Percentiles rank a stretch among this genome's conserved stretches.
Conservation (phyloP, 2,888 invertebrate genomes). For the Phaedon cochleariae region DNA sequence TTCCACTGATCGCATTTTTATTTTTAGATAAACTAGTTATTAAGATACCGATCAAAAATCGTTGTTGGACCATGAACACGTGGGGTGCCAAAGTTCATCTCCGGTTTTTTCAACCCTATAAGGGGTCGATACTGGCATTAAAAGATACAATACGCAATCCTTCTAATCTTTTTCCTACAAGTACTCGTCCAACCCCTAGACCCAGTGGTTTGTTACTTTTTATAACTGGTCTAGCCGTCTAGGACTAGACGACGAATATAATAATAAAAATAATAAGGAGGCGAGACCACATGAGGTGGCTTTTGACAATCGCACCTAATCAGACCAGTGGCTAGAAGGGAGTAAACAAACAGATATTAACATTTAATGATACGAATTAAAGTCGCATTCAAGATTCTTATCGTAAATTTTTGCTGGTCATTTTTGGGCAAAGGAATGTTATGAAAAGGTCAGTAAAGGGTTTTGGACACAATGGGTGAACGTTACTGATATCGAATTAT, state of each 20-base stretch:
- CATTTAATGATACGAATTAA: slow-evolving; percentile 33
- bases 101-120: slow-evolving; percentile 23
- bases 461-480: too few relatives aligned
- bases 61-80: too few relatives aligned
- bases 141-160: slow-evolving; percentile 30
- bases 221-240: slow-evolving; percentile 24
- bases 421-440: background rate
- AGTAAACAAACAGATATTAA: slow-evolving; percentile 33
- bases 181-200: slow-evolving; percentile 42
- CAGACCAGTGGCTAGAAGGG: slow-evolving; percentile 47
- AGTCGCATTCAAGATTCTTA: slow-evolving; percentile 18
- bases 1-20: too few relatives aligned
- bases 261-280: slow-evolving; percentile 20
- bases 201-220: slow-evolving; percentile 41
- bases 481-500: too few relatives aligned
- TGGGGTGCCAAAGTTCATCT: too few relatives aligned
- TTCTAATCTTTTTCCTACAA: slow-evolving; percentile 31
- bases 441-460: background rate
- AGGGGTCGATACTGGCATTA: slow-evolving; percentile 25
- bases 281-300: slow-evolving; percentile 40
- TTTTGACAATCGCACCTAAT: slow-evolving; percentile 48
- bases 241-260: slow-evolving; percentile 9
- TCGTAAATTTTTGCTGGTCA: slow-evolving; percentile 7
- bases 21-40: too few relatives aligned
- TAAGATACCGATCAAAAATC: too few relatives aligned